Conservation (phyloP, 2,888 invertebrate genomes). For the Drosophila greeni region DNA sequence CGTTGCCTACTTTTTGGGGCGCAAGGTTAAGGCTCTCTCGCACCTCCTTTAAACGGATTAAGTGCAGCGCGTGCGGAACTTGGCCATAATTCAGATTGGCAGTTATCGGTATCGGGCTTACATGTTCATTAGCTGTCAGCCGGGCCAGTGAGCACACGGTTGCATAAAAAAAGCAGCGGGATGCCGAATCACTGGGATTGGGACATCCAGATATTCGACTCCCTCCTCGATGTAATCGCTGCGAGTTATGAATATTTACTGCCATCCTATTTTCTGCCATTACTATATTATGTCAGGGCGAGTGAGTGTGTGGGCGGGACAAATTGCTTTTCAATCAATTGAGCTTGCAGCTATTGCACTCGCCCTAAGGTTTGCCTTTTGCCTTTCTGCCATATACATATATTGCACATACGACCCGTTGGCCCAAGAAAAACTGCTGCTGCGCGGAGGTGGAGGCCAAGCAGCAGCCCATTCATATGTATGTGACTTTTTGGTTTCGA, state of each 20-base stretch:
- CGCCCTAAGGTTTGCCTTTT: constrained; percentile 40
- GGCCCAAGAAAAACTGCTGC: constrained; percentile 3
- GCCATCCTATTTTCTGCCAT: constrained; percentile 43
- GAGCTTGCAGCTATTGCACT: constrained; percentile 72
- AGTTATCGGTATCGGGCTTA: constrained; percentile 9
- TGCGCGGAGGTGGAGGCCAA: background rate
- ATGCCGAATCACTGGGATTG: background rate
- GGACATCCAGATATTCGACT: background rate
- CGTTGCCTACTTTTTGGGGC: constrained; percentile 37
- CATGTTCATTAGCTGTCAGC: constrained; percentile 33
- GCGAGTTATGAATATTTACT: constrained; percentile 34
- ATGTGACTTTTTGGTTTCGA: constrained; percentile 38
- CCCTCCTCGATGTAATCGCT: constrained; percentile 19
- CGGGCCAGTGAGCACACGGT: background rate
- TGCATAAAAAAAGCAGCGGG: constrained; percentile 21
- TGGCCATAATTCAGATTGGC: constrained; percentile 20
- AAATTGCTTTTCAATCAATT: constrained; percentile 74
- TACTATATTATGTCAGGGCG: constrained; percentile 16
- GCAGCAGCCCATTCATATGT: constrained; percentile 8
- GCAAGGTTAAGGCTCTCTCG: constrained; percentile 3
- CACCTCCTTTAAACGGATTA: constrained; percentile 7
- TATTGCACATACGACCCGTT: constrained; percentile 55
- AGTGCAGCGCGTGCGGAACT: constrained; percentile 22
- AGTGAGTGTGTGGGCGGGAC: constrained; percentile 42
- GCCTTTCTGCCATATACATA: background rate